These are phyloP conservation scores for Lithophane socia DNA, from an alignment of 2,888 invertebrate genomes.

Conservation along the genomic window DNA sequence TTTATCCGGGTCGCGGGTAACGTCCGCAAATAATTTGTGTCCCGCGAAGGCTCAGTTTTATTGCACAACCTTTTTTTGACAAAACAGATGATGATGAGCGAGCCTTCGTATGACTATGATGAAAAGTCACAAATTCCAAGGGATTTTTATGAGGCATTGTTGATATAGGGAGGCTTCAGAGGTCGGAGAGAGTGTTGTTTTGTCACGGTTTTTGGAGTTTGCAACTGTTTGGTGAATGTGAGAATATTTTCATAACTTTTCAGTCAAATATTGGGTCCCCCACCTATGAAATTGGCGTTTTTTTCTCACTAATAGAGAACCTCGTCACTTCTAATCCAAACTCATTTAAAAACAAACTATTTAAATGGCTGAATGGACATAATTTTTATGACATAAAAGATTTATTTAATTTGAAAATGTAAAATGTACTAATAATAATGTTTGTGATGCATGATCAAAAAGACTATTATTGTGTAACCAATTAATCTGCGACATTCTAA, in stretches of 20 bases:
- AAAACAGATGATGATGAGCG: slow-evolving; percentile 48
- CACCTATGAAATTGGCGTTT: too few species aligned
- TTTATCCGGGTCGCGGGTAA: slow-evolving; percentile 67
- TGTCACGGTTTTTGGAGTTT: not conserved
- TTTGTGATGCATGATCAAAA: too few species aligned
- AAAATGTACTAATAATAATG: too few species aligned
- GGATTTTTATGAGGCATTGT: slow-evolving; percentile 24
- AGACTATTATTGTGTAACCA: too few species aligned
- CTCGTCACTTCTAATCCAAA: too few species aligned
- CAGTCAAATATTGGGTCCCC: not conserved
- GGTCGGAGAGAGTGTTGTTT: slow-evolving; percentile 1
- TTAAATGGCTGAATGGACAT: too few species aligned
- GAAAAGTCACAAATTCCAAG: slow-evolving; percentile 49
- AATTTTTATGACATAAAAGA: too few species aligned
- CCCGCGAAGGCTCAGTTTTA: slow-evolving; percentile 62
- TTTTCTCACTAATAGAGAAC: too few species aligned
- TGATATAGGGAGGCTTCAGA: not conserved
- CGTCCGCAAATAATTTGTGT: slow-evolving; percentile 70
- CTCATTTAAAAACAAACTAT: too few species aligned
- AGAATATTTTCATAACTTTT: not conserved
- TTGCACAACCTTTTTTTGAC: slow-evolving; percentile 59
- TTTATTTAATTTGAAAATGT: too few species aligned
- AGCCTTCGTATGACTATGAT: slow-evolving; percentile 31
- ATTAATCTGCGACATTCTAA: too few species aligned
- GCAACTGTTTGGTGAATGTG: not conserved